Evolutionary conservation across 1,140 invertebrate genomes (phyloP).

Genomic region (Meloidogyne floridensis): DNA sequence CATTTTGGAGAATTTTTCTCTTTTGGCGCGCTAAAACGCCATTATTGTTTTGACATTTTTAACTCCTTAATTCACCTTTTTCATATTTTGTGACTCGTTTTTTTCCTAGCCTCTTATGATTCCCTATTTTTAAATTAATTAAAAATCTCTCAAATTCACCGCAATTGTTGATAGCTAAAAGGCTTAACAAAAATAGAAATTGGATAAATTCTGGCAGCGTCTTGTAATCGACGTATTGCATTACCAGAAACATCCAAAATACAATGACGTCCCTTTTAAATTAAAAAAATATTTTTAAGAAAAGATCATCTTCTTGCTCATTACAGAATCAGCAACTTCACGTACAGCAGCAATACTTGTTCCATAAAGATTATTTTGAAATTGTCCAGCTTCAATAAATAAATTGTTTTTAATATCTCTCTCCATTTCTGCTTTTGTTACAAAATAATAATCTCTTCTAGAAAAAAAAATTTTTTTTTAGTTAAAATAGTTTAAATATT

Average conservation of each 20-base stretch:
- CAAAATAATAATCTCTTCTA: slow-evolving; percentile 93
- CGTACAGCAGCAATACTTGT: slow-evolving; percentile 93
- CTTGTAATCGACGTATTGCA: slow-evolving; percentile 90
- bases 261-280: slow-evolving; percentile 88
- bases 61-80: too few species aligned
- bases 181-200: slow-evolving; percentile 98
- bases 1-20: too few species aligned
- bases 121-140: too few species aligned
- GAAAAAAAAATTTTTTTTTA: too few species aligned
- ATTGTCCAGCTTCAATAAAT: slow-evolving; percentile 99
- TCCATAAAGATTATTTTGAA: slow-evolving; percentile 98
- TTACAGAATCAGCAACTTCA: slow-evolving; percentile 81
- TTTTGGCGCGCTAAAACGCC: too few species aligned
- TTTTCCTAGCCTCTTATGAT: too few species aligned
- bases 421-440: slow-evolving; percentile 86
- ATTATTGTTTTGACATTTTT: too few species aligned
- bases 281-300: background rate
- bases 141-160: slow-evolving; percentile 39
- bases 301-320: too few species aligned
- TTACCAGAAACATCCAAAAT: slow-evolving; percentile 99
- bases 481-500: too few species aligned
- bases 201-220: slow-evolving; percentile 92
- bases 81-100: too few species aligned
- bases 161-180: slow-evolving; percentile 52
- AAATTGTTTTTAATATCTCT: slow-evolving; percentile 95